phyloP scores from a whole-genome alignment of 2,888 invertebrate genomes.

The Timema cristinae region DNA sequence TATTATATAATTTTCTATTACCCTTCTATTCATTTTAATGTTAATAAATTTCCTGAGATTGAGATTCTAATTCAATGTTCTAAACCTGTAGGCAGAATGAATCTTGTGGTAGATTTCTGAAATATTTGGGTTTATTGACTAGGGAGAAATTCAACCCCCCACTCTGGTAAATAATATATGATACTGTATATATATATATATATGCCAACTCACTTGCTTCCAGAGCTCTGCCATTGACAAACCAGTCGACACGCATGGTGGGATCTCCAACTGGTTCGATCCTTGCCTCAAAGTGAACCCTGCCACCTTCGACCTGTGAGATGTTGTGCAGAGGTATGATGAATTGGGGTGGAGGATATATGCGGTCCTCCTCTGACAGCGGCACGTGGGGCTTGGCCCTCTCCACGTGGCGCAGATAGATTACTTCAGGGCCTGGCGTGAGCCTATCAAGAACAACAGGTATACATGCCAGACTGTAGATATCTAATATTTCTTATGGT shows the following conservation, averaged over 20 bases:
- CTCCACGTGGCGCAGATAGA: constrained; percentile 89
- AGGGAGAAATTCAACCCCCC: too few species aligned
- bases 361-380: constrained; percentile 77
- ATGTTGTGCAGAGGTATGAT: constrained; percentile 82
- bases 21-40: too few species aligned
- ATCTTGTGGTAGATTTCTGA: too few species aligned
- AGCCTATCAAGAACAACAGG: constrained; percentile 18
- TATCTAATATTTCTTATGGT: too few species aligned
- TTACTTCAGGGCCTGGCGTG: constrained; percentile 88
- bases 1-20: too few species aligned
- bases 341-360: constrained; percentile 88
- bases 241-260: constrained; percentile 95
- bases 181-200: too few species aligned
- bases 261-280: constrained; percentile 97
- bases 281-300: constrained; percentile 95
- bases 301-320: constrained; percentile 82
- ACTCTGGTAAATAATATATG: too few species aligned
- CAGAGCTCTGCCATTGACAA: constrained; percentile 83
- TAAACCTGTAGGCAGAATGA: too few species aligned
- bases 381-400: constrained; percentile 77
- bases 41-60: too few species aligned
- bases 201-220: constrained; percentile 73
- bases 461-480: too few species aligned
- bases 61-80: too few species aligned
- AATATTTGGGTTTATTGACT: too few species aligned